Percentiles rank a stretch among this genome's conserved stretches.
These are phyloP conservation scores for Perithous albicinctus DNA, from an alignment of 2,888 invertebrate genomes.

Conservation along the genomic window DNA sequence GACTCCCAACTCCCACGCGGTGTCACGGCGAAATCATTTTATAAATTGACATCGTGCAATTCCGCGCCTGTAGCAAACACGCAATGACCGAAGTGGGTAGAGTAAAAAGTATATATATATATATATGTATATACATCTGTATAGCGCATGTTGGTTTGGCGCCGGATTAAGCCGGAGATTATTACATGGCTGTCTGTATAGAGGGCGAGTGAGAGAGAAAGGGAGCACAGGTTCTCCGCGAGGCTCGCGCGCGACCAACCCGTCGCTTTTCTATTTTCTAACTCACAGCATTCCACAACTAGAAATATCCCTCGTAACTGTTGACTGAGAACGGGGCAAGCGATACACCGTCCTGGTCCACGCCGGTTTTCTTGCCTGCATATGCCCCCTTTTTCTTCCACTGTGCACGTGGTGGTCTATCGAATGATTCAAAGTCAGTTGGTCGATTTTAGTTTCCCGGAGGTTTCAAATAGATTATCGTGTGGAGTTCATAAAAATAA, in stretches of 20 bases:
- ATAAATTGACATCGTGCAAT: slow-evolving; percentile 65
- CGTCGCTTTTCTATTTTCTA: slow-evolving; percentile 69
- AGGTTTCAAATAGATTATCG: no score
- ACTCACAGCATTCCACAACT: slow-evolving; percentile 66
- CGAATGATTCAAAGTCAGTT: slow-evolving; percentile 19
- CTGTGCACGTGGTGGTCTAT: slow-evolving; percentile 30
- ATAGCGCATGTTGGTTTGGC: slow-evolving; percentile 45
- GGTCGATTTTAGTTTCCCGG: neutral
- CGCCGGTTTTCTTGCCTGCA: slow-evolving; percentile 7
- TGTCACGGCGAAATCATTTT: slow-evolving; percentile 49
- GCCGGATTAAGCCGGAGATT: slow-evolving; percentile 51
- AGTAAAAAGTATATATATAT: neutral
- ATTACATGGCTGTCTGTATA: slow-evolving; percentile 47
- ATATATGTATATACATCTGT: neutral
- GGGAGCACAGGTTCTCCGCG: neutral
- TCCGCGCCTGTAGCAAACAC: slow-evolving; percentile 29
- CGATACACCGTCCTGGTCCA: slow-evolving; percentile 30
- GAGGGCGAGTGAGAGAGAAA: slow-evolving; percentile 27
- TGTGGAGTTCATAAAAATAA: neutral
- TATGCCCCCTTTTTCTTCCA: neutral
- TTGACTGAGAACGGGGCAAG: slow-evolving; percentile 54
- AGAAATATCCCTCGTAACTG: slow-evolving; percentile 68
- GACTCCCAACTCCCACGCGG: slow-evolving; percentile 54
- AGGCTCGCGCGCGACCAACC: slow-evolving; percentile 47
- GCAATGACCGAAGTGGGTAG: slow-evolving; percentile 21